Conservation (phyloP, 2,888 invertebrate species). For the Philereme vetulata region DNA sequence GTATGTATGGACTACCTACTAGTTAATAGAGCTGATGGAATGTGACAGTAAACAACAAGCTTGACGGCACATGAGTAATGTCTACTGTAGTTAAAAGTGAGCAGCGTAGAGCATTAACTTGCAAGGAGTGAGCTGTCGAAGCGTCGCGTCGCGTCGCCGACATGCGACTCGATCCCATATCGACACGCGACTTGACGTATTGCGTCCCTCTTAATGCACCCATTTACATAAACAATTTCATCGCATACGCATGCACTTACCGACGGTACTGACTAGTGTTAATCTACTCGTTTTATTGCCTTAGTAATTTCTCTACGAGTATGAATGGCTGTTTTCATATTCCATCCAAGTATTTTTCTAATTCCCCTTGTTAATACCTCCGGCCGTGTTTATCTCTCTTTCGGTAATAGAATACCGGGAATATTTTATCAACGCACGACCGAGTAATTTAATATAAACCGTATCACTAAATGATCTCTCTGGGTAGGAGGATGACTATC, state of each 20-base stretch:
- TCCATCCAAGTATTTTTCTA: constrained; percentile 38
- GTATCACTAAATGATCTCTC: constrained; percentile 82
- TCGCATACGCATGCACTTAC: constrained; percentile 48
- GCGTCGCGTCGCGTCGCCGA: constrained; percentile 39
- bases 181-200: constrained; percentile 76
- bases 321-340: constrained; percentile 30
- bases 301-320: constrained; percentile 27
- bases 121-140: constrained; percentile 39
- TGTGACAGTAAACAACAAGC: constrained; percentile 58
- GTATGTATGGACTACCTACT: background rate
- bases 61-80: constrained; percentile 47
- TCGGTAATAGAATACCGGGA: constrained; percentile 81
- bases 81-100: constrained; percentile 55
- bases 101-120: constrained; percentile 59
- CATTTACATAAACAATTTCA: constrained; percentile 63
- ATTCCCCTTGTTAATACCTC: constrained; percentile 64
- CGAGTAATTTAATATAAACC: constrained; percentile 84
- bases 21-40: constrained; percentile 45
- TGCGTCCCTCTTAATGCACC: constrained; percentile 60
- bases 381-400: constrained; percentile 76
- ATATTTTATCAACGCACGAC: constrained; percentile 83
- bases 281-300: constrained; percentile 43
- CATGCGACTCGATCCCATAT: constrained; percentile 61
- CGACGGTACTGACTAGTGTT: constrained; percentile 38
- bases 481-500: constrained; percentile 77